Evolutionary conservation across 2,888 invertebrate genomes (phyloP).

Genomic region (Philereme vetulata): DNA sequence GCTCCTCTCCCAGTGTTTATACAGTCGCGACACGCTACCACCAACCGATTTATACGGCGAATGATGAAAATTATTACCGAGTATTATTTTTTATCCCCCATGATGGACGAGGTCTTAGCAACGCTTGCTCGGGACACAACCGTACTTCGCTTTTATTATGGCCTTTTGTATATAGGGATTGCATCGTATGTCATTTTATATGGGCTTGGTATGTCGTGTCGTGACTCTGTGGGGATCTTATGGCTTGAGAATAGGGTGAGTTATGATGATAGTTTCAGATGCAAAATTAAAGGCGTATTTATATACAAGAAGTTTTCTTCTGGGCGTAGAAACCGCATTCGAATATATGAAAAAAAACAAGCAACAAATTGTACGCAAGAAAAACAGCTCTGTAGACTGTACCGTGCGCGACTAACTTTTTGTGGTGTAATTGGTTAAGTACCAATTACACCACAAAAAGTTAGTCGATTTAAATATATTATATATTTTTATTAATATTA

Average conservation of each 20-base stretch:
- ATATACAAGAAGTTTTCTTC: no score
- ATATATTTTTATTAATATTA: no score
- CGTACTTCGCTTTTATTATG: slow-evolving; percentile 37
- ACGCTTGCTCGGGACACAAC: slow-evolving; percentile 29
- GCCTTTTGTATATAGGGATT: slow-evolving; percentile 34
- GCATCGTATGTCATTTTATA: slow-evolving; percentile 32
- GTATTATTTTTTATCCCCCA: slow-evolving; percentile 61
- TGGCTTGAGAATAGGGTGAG: neutral
- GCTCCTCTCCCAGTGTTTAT: slow-evolving; percentile 51
- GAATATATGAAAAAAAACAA: no score
- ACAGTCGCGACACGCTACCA: slow-evolving; percentile 60
- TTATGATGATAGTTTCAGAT: no score
- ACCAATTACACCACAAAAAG: no score
- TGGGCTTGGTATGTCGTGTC: slow-evolving; percentile 16
- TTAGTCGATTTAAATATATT: no score
- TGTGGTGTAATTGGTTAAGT: no score
- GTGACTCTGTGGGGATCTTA: neutral
- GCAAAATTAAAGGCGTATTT: no score
- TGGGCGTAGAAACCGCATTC: no score
- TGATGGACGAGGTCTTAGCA: slow-evolving; percentile 52
- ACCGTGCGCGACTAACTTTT: no score
- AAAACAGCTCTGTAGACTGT: no score
- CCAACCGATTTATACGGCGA: slow-evolving; percentile 57
- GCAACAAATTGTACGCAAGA: no score
- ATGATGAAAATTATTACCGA: slow-evolving; percentile 61